phyloP scores from a whole-genome alignment of 2,113 vertebrate genomes.

The Peromyscus leucopus region DNA sequence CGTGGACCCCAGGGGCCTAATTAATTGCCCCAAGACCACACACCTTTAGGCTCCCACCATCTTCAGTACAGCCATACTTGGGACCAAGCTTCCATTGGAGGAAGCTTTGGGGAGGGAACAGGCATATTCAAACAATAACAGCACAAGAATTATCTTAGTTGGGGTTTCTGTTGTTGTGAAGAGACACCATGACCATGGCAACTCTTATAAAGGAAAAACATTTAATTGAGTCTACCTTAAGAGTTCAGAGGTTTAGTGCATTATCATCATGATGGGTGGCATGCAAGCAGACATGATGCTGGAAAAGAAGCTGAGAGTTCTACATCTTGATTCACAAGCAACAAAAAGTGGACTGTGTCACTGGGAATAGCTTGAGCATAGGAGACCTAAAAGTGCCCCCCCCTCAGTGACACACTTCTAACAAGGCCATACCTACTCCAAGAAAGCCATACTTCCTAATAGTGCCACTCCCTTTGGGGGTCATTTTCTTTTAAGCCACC shows the following conservation, averaged over 20 bases:
- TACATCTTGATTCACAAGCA: no score
- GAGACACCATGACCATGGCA: neutral
- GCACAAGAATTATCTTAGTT: neutral
- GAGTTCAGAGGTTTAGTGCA: neutral
- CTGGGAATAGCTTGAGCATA: neutral
- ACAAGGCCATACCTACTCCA: neutral
- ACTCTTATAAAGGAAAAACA: neutral
- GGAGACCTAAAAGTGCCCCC: neutral
- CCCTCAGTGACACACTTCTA: neutral
- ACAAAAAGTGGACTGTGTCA: neutral
- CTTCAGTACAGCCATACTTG: neutral
- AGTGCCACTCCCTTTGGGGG: neutral
- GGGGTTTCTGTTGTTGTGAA: neutral
- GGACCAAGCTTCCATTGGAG: neutral
- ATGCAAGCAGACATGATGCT: neutral
- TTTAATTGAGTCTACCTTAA: neutral
- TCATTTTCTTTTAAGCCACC: neutral
- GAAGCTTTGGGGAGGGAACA: neutral
- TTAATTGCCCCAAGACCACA: neutral
- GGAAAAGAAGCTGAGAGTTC: neutral
- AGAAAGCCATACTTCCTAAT: neutral
- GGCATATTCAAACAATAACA: neutral
- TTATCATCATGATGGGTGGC: neutral
- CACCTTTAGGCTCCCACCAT: neutral
- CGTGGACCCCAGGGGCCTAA: neutral